Evolutionary conservation across 53 echinoderm and acorn worm genomes (phyloP), one percentile per base, ranked within the genome.

Genomic region (Henricia sp.): DNA sequence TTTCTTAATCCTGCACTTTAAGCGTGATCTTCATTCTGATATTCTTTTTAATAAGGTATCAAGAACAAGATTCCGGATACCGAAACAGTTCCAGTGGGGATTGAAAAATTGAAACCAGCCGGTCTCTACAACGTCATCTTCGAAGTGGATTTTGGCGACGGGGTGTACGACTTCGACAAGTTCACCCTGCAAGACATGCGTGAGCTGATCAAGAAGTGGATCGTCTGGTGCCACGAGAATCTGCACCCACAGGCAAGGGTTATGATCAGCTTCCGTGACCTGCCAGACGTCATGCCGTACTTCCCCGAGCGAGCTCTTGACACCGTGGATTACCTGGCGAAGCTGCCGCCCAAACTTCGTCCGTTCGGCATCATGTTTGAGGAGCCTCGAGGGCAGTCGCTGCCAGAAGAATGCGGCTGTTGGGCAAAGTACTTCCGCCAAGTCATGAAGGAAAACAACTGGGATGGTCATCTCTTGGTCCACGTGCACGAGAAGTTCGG

Each of bases 401-500:
- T 89, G 16, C 89, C 84, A 0, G 89, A 89, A 30, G 72, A 84
- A 63, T 66, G 62, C 16, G 85, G 65, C 14, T 53, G 23, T 0
- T 89, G 40, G 39, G 41, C 74, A 4, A 46, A 21, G 21, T 84
- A 46, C 43, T 73, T 89, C 66, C 84, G 85, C 14, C 71, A 52
- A 25, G 51, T 59, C n/a, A 89, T 89, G 89, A 57, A 84, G 4
- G 52, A 74, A 11, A 38, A 85, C 67, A 54, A 74, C n/a, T 89
- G 84, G 84, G 67, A 89, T 11, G 85, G 74, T 13, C 66, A 89
- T 26, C 64, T 89, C 14, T 68, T 89, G 48, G 62, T 89, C 6
- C 89, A 89, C n/a, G 74, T 85, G 1, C 89, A 89, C 55, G 84
- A 89, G 85, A 72, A 89, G 54, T 89, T 72, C 33, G 89, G 89